phyloP scores from a whole-genome alignment of 64 coral and sea anemone species.

The Catalaphyllia jardinei region DNA sequence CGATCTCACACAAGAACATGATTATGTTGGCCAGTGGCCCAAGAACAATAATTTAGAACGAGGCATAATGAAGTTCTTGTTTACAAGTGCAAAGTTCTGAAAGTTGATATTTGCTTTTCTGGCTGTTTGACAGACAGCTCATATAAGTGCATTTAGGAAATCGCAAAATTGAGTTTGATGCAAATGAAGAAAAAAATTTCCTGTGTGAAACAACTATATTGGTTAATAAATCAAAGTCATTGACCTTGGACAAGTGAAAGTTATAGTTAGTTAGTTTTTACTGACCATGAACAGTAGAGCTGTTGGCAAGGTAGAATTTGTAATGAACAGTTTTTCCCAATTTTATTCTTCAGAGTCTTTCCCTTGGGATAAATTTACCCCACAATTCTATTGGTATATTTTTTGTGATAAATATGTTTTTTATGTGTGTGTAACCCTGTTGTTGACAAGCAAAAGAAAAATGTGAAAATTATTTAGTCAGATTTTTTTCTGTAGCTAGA shows the following conservation, averaged over 20 bases:
- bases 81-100: slow-evolving; percentile 10
- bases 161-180: neutral
- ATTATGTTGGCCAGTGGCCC: slow-evolving; percentile 1
- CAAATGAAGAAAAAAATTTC: slow-evolving; percentile 12
- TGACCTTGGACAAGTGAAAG: neutral
- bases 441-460: neutral
- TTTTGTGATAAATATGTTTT: neutral
- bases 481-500: neutral
- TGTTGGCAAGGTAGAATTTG: neutral
- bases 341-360: neutral
- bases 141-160: neutral
- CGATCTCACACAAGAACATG: neutral
- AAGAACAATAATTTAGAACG: neutral
- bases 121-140: slow-evolving; percentile 8
- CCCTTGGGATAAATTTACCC: neutral
- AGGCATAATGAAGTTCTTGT: slow-evolving; percentile 10
- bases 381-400: neutral
- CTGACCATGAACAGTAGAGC: neutral
- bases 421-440: neutral
- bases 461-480: neutral
- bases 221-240: neutral
- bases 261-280: neutral
- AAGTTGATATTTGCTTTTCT: slow-evolving; percentile 32
- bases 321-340: neutral
- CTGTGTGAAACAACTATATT: slow-evolving; percentile 17